Base-by-base conservation (phyloP, 2,888 invertebrate genomes). In the Coelopa pilipes region DNA sequence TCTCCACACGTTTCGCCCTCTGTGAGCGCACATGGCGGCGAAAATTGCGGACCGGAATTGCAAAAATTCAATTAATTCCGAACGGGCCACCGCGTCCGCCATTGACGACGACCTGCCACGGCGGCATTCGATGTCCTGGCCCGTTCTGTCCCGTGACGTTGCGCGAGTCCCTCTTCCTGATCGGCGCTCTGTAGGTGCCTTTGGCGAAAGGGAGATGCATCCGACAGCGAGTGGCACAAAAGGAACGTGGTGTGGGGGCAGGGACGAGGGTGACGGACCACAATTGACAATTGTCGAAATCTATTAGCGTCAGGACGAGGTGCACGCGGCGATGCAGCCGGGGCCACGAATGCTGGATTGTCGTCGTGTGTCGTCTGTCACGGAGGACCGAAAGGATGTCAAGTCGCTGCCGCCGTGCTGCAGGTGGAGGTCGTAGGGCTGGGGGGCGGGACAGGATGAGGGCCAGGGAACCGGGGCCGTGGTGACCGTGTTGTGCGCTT, bases 241-340 rank as follows among this genome's bases (percentile, higher is more conserved):
- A 34, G 34, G 34, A 34, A 34, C 34, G 34, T 34, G 34, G 24
- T 49, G n/a, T 9, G 17, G 19, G 47, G 11, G 46, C 45, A 17
- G 46, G n/a, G 63, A 34, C 63, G 34, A 34, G 34, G 34, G 34
- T 7, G 34, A 2, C 7, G 2, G 34, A 50, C 24, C 66, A 66
- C 49, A 66, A 12, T 50, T 66, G 66, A 66, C 50, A 66, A 66
- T 50, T 17, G 66, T 24, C 45, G 49, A 66, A 50, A 66, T 66
- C 65, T 65, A 65, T 65, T 47, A 65, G 49, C 65, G 65, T 19
- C 47, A 19, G 65, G 15, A 15, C 47, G 13, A 21, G 19, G 21
- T 21, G 10, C 60, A 60, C 53, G n/a, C 53, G 53, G 34, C n/a
- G 34, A 24, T 24, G 9, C 50, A 21, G 49, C 66, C 49, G 19